Evolutionary conservation across 2,888 invertebrate genomes (phyloP).

Genomic region (Ormia ochracea): DNA sequence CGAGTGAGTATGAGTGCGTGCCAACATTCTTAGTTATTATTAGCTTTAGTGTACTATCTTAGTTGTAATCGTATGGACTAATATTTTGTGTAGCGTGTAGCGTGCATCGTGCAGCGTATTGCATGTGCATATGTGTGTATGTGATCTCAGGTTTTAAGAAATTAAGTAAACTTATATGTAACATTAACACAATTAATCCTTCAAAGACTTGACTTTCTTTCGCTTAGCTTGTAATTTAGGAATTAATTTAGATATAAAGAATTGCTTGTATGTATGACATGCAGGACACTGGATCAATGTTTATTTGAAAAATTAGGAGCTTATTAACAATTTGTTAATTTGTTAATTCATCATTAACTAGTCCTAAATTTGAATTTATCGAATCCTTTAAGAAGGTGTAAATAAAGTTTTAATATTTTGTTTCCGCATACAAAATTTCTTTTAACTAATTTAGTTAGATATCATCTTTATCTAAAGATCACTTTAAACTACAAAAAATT

Average conservation of each 20-base stretch:
- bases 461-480: no score
- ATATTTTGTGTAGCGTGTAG: background rate
- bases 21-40: background rate
- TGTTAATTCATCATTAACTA: no score
- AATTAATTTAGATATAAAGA: background rate
- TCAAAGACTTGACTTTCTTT: background rate
- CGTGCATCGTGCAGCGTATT: background rate
- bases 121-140: no score
- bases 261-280: background rate
- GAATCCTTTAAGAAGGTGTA: no score
- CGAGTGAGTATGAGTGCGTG: background rate
- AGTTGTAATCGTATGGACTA: conserved; percentile 9
- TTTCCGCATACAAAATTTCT: no score
- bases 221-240: background rate
- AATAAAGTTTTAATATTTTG: no score
- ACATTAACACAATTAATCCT: background rate
- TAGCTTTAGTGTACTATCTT: background rate
- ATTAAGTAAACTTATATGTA: background rate
- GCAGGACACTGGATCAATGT: no score
- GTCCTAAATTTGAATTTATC: no score
- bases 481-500: no score
- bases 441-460: no score
- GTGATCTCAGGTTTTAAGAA: conserved; percentile 57
- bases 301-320: background rate
- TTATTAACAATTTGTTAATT: no score